A percentile compares a stretch with the other conserved stretches of the same genome.
Evolutionary conservation across 2,797 vertebrate genomes (phyloP).

Genomic region (Rousettus madagascariensis): DNA sequence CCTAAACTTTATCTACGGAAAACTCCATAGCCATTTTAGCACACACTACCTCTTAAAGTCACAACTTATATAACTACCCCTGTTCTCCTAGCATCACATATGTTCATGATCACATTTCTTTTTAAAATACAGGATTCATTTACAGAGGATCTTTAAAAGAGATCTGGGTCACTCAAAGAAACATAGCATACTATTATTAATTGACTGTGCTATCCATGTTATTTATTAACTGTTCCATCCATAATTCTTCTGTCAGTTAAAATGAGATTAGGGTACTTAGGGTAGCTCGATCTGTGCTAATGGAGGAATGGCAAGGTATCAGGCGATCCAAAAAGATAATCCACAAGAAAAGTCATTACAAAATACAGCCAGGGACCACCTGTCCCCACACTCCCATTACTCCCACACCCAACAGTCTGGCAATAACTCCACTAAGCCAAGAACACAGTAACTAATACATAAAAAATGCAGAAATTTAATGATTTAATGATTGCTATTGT

Average conservation of each 20-base stretch:
- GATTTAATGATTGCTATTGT: not conserved
- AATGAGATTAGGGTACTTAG: not conserved
- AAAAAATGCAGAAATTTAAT: not conserved
- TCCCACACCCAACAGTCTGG: not conserved
- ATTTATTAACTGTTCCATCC: not conserved
- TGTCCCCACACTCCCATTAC: not conserved
- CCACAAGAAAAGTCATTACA: not conserved
- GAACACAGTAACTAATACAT: not conserved
- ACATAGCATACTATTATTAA: not conserved
- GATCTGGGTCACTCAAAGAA: not conserved
- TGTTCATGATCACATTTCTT: not conserved
- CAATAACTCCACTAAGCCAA: not conserved
- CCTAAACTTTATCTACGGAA: not conserved
- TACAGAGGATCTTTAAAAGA: not conserved
- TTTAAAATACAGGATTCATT: not conserved
- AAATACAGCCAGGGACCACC: not conserved
- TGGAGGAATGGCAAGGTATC: not conserved
- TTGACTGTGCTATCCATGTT: not conserved
- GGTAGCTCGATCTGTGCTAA: not conserved
- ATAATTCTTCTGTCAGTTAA: not conserved
- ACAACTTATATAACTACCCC: not conserved
- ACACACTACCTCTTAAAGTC: not conserved
- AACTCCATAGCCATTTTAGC: not conserved
- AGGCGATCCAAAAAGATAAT: not conserved
- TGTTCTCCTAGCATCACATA: not conserved